Conservation (phyloP, 2,888 invertebrate genomes). For the Odontomyia ornata region DNA sequence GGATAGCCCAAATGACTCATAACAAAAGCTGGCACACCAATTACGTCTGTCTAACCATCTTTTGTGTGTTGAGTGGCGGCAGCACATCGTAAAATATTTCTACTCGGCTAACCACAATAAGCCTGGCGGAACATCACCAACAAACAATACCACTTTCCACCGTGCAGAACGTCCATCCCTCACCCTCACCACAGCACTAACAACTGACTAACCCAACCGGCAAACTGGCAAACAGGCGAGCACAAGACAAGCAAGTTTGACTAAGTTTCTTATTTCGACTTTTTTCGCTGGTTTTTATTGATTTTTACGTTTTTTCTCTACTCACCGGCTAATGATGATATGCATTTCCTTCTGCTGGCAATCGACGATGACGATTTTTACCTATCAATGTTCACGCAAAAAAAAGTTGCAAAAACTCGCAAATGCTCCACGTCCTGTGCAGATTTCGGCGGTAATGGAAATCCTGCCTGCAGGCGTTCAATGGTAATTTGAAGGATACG, state of each 20-base stretch:
- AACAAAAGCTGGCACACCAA: background rate
- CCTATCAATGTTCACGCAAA: too few species aligned
- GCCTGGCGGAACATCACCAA: background rate
- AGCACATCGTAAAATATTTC: conserved; percentile 19
- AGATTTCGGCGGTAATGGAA: background rate
- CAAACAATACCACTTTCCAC: background rate
- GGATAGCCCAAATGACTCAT: background rate
- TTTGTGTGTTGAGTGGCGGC: conserved; percentile 16
- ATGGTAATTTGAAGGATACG: background rate
- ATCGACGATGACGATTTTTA: too few species aligned
- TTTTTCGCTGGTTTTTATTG: conserved; percentile 23
- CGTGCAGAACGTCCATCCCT: background rate
- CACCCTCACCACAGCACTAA: background rate
- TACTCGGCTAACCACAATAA: conserved; percentile 18
- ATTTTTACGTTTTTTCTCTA: conserved; percentile 16
- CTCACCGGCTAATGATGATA: conserved; percentile 38
- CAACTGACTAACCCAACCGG: background rate
- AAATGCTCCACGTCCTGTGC: background rate
- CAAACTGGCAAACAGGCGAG: background rate
- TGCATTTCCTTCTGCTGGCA: conserved; percentile 24
- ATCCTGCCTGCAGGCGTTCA: background rate
- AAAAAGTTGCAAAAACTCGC: conserved; percentile 30
- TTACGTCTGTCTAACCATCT: background rate
- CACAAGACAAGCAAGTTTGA: background rate
- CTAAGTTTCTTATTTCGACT: background rate